These are phyloP conservation scores for Meriones psammophilus DNA, from an alignment of 2,797 vertebrate genomes.

Conservation along the genomic window DNA sequence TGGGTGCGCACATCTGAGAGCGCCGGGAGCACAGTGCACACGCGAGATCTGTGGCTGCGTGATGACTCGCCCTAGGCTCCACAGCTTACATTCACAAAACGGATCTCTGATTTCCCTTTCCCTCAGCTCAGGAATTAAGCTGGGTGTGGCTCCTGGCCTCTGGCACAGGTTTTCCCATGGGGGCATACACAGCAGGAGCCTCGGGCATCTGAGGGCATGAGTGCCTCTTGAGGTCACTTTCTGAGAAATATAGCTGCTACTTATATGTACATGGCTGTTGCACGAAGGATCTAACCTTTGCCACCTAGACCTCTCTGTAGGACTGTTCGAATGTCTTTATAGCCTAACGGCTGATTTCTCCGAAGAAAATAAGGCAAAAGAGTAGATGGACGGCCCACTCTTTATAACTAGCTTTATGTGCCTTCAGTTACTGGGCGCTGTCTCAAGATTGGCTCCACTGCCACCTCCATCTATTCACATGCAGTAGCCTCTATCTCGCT, in stretches of 20 bases:
- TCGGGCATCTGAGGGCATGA: background rate
- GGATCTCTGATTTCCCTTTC: background rate
- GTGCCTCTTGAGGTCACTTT: background rate
- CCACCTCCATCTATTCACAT: background rate
- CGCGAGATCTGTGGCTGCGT: background rate
- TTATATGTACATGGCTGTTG: background rate
- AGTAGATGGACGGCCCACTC: background rate
- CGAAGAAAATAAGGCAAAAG: constrained; percentile 1
- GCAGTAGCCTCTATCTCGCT: background rate
- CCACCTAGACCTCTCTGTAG: background rate
- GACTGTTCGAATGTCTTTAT: background rate
- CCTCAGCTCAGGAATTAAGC: background rate
- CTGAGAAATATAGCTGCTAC: background rate
- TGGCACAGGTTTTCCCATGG: background rate
- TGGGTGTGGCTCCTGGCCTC: background rate
- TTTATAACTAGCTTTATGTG: constrained; percentile 5
- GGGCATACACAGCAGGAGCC: background rate
- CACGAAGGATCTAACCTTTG: background rate
- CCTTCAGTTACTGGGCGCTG: background rate
- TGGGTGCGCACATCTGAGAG: background rate
- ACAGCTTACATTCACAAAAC: constrained; percentile 35
- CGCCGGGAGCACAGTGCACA: background rate
- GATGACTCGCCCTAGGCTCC: background rate
- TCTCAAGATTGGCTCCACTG: background rate
- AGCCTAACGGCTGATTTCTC: constrained; percentile 27